These are phyloP conservation scores for Chlorodrepanis virens DNA, from an alignment of 2,113 vertebrate genomes.

Conservation along the genomic window DNA sequence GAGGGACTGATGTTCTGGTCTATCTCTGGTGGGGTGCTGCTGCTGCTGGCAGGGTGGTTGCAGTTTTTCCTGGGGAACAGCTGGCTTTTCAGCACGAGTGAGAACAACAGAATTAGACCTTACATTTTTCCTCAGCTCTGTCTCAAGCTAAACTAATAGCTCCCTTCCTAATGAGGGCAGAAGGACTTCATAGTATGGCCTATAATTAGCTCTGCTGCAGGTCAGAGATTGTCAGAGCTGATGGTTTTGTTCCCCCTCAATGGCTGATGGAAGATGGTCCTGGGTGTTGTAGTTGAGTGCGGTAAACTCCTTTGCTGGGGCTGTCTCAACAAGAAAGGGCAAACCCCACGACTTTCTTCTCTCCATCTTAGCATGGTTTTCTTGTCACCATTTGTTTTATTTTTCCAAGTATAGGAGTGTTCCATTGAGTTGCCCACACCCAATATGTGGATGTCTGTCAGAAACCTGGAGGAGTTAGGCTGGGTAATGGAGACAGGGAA, in stretches of 20 bases:
- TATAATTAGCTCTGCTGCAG: not conserved
- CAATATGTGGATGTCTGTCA: not conserved
- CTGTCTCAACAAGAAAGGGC: not conserved
- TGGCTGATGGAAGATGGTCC: not conserved
- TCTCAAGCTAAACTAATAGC: not conserved
- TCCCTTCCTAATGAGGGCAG: not conserved
- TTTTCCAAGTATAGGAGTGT: not conserved
- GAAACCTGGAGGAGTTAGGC: not conserved
- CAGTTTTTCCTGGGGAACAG: not conserved
- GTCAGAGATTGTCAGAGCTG: not conserved
- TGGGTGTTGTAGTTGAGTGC: not conserved
- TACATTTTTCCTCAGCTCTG: not conserved
- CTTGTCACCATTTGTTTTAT: not conserved
- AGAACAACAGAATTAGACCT: not conserved
- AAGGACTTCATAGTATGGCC: not conserved
- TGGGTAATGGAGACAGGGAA: not conserved
- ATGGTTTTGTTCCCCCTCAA: not conserved
- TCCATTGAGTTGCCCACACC: fast-evolving
- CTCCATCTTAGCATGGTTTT: not conserved
- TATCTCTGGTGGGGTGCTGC: not conserved
- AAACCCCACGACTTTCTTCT: not conserved
- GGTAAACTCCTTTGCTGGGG: not conserved
- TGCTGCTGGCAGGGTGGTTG: not conserved
- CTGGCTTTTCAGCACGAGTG: not conserved
- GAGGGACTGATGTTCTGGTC: not conserved